phyloP scores from a whole-genome alignment of 2,888 invertebrate genomes.

The Embidobia sp. region DNA sequence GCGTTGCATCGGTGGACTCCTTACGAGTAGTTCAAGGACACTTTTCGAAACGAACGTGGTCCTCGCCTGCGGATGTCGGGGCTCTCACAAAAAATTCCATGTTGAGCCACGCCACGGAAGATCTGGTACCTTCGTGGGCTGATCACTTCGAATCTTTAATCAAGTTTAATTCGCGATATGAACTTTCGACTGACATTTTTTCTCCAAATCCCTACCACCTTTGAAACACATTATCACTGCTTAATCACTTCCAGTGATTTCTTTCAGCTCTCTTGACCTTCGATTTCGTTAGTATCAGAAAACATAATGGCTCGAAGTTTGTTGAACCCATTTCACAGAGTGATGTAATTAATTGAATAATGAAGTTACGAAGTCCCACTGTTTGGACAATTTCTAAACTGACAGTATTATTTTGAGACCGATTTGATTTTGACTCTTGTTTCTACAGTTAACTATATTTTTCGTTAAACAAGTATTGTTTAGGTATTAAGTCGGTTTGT shows the following conservation, averaged over 20 bases:
- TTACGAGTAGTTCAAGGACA: constrained; percentile 62
- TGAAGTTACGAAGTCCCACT: background rate
- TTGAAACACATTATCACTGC: background rate
- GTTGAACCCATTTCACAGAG: constrained; percentile 5
- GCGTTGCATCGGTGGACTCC: constrained; percentile 26
- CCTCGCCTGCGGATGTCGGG: constrained; percentile 27
- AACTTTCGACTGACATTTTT: constrained; percentile 22
- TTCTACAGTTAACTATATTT: too few relatives aligned
- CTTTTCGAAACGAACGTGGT: constrained; percentile 38
- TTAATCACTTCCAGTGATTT: background rate
- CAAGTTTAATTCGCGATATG: constrained; percentile 4
- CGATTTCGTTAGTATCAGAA: background rate
- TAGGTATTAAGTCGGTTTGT: too few relatives aligned
- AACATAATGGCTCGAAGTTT: constrained; percentile 2
- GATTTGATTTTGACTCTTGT: too few relatives aligned
- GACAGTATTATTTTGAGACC: too few relatives aligned
- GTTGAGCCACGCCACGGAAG: constrained; percentile 43
- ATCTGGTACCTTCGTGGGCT: constrained; percentile 3
- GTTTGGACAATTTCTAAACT: background rate
- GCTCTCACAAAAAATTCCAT: constrained; percentile 53
- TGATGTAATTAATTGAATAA: constrained; percentile 23
- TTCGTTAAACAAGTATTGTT: too few relatives aligned
- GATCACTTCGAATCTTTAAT: constrained; percentile 12
- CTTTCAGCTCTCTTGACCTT: constrained; percentile 4
- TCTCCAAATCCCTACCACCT: background rate